A percentile compares a stretch with the other conserved stretches of the same genome.
These are phyloP conservation scores for Galbula dea DNA, from an alignment of 2,113 vertebrate genomes.

Conservation along the genomic window DNA sequence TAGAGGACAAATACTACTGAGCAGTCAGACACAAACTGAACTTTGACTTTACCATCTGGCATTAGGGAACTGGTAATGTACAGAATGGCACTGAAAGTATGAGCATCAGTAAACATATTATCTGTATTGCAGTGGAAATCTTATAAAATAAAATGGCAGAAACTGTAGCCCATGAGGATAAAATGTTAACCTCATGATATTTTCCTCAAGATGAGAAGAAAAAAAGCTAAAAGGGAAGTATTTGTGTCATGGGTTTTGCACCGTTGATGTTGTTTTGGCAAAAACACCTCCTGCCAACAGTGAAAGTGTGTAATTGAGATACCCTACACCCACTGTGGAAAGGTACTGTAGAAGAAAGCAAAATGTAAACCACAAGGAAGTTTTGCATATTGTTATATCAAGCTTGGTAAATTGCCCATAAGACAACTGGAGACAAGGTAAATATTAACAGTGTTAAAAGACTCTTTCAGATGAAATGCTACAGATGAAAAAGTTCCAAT, in stretches of 20 bases:
- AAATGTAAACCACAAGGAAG: not conserved
- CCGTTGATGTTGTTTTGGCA: not conserved
- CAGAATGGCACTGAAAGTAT: not conserved
- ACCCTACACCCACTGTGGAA: not conserved
- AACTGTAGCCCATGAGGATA: not conserved
- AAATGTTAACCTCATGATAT: not conserved
- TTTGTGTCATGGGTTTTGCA: not conserved
- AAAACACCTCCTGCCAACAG: not conserved
- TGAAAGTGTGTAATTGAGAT: not conserved
- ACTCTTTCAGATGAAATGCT: not conserved
- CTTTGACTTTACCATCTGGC: constrained; percentile 14
- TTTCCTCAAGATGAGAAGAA: not conserved
- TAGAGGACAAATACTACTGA: constrained; percentile 14
- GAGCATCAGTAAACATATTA: not conserved
- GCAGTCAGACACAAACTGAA: constrained; percentile 28
- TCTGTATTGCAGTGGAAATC: not conserved
- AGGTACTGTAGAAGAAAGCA: not conserved
- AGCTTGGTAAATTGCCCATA: not conserved
- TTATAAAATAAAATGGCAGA: not conserved
- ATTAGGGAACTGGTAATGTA: not conserved
- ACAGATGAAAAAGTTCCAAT: not conserved
- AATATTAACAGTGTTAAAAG: not conserved
- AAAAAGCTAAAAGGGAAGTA: not conserved
- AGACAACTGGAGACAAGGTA: not conserved
- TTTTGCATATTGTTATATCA: not conserved